These are phyloP conservation scores for Zaprionus gabonicus DNA, from an alignment of 1,140 invertebrate species.

Conservation along the genomic window DNA sequence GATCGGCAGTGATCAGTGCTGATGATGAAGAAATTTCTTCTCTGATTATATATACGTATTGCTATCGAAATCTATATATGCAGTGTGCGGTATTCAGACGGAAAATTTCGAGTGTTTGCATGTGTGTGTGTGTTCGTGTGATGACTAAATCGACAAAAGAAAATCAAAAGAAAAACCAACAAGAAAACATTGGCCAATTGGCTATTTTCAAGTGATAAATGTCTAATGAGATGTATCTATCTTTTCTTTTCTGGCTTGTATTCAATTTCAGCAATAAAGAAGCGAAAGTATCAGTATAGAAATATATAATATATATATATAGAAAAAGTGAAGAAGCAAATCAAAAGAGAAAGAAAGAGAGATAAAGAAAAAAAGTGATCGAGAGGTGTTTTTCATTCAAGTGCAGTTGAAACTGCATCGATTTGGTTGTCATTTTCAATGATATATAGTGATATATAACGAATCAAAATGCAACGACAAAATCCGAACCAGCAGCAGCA, in stretches of 20 bases:
- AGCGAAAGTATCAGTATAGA: conserved; percentile 63
- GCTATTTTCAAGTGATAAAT: conserved; percentile 51
- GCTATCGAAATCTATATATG: conserved; percentile 32
- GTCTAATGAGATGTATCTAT: conserved; percentile 34
- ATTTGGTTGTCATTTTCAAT: conserved; percentile 84
- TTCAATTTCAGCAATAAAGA: conserved; percentile 69
- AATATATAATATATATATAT: conserved; percentile 55
- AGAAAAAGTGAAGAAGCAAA: conserved; percentile 81
- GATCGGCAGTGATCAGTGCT: conserved; percentile 12
- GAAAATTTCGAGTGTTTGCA: conserved; percentile 9
- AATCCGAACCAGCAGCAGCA: conserved; percentile 85
- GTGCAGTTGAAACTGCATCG: conserved; percentile 76
- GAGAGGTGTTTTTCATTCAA: conserved; percentile 64
- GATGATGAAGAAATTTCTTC: conserved; percentile 49
- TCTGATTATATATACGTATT: conserved; percentile 4
- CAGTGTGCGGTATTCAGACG: neutral
- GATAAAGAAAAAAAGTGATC: conserved; percentile 68
- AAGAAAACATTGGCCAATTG: conserved; percentile 44
- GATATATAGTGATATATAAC: conserved; percentile 84
- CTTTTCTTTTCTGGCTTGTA: conserved; percentile 36
- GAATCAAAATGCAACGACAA: conserved; percentile 84
- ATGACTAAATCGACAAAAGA: conserved; percentile 30
- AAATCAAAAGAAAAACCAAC: conserved; percentile 29
- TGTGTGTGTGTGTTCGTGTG: neutral
- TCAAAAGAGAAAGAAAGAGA: conserved; percentile 62